Evolutionary conservation across 2,113 vertebrate species (phyloP), one percentile per base, ranked within the genome.

Genomic region (Macaca fascicularis): DNA sequence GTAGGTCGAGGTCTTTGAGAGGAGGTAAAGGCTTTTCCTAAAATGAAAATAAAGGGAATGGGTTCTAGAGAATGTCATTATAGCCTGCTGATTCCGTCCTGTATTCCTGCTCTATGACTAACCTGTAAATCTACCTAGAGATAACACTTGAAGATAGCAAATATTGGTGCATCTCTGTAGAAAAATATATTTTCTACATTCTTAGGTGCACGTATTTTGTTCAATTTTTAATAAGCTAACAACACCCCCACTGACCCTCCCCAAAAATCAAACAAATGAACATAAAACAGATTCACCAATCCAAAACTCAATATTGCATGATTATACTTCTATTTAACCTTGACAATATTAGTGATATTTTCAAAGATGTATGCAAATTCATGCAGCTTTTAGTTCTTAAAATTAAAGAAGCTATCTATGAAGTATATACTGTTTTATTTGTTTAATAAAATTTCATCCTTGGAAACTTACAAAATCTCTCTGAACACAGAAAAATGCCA

Each of bases 21-120:
- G 70, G 99, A 98, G 87, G 98, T 98, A 97, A 99, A 99, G 97
- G 98, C 98, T 99, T 99, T 99, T 98, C 99, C 99, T 99, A 97
- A 97, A 98, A 96, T 61, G 85, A 69, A 94, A 96, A 86, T 38
- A 69, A 94, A 97, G 59, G 93, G 40, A 93, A 97, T 89, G 5
- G 80, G 90, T 93, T 94, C 93, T 82, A 93, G 43, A 97, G 97
- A 97, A 95, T 7, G 12, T 94, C 89, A 97, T 20, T 97, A 87
- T 35, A n/a, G 93, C 81, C 84, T 90, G 95, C 64, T 6, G 43
- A 48, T 43, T 40, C 45, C 35, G 55, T 96, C n/a, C 94, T 96
- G 40, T 50, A 85, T 82, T 89, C 97, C 92, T 97, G n/a, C 76
- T 97, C 57, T 94, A 76, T 92, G n/a, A 50, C 81, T 95, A 89